phyloP scores from a whole-genome alignment of 2,113 vertebrate species.

The Calidris pugnax region DNA sequence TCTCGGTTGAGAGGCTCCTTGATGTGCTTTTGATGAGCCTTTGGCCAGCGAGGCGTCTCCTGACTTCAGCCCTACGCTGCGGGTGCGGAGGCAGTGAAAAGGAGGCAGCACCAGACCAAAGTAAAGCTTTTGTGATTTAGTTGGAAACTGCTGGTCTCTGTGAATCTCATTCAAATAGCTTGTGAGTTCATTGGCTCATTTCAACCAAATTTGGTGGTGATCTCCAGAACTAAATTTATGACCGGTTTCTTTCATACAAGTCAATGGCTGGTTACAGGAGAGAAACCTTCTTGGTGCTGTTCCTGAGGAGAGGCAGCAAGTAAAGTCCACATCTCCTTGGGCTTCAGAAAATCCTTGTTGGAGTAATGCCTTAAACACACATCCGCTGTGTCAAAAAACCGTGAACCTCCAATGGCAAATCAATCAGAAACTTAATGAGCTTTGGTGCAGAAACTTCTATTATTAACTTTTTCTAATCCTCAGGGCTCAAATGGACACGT shows the following conservation, averaged over 20 bases:
- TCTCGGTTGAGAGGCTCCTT: background rate
- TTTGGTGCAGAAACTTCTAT: background rate
- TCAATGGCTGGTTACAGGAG: background rate
- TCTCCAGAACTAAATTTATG: background rate
- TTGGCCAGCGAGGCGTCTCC: background rate
- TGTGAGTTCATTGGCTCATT: background rate
- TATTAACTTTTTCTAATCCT: background rate
- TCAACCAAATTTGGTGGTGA: background rate
- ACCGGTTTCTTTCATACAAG: background rate
- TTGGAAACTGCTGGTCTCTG: background rate
- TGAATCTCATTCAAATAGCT: background rate
- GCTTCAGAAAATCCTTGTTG: background rate
- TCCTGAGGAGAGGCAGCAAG: background rate
- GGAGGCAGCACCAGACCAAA: background rate
- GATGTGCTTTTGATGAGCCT: background rate
- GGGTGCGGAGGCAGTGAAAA: background rate
- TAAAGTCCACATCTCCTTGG: background rate
- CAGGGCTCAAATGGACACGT: background rate
- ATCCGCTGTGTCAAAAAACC: background rate
- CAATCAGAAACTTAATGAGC: background rate
- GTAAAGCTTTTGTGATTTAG: background rate
- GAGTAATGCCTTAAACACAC: background rate
- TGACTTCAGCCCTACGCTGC: background rate
- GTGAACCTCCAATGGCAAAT: background rate
- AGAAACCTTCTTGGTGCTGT: background rate